Base-by-base conservation (phyloP, 37 sponge, comb jelly and placozoan genomes). In the Diacarnus erythraeanus region DNA sequence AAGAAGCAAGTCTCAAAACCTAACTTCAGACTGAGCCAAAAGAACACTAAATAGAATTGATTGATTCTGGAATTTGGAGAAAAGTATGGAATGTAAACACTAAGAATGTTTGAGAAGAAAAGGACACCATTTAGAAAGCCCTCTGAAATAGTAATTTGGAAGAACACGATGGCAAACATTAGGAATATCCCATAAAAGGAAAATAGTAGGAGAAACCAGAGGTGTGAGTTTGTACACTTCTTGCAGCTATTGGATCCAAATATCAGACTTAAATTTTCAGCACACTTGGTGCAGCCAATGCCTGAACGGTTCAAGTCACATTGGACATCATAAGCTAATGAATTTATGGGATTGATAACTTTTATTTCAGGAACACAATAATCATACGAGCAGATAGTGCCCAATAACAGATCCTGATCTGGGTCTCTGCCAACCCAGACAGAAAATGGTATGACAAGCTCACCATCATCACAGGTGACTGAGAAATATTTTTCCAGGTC, bases 1-100 rank as follows among this genome's bases (percentile, higher is more conserved):
- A 75, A 87, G 77, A 87, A 87, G 42, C 88, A 87, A 0, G 57
- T 18, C 54, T 69, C 77, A 60, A 87, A 67, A 21, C 88, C 82
- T 3, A 76, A 0, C 34, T 58, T 44, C 9, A 77, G 72, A 44
- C 81, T 87, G 12, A 87, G 57, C 47, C 44, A 64, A 6, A 71
- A 44, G 39, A 86, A 25, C 20, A 76, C 26, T 10, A 77, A 4
- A 42, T 69, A 59, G 37, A 36, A 34, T 1, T 10, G n/a, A 4
- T 30, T 9, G 10, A 63, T 26, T 33, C 2, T 67, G 0, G 20
- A 21, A 57, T 29, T 37, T 0, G 25, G 34, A 30, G 76, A 1
- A 20, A 81, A 68, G 22, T 38, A 67, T 4, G 63, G 82, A 12
- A 47, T 5, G 42, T 61, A 87, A 12, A 75, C 2, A 37, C 61